Base-by-base conservation (phyloP, 2,113 vertebrate genomes). In the Forbesichthys agassizii region DNA sequence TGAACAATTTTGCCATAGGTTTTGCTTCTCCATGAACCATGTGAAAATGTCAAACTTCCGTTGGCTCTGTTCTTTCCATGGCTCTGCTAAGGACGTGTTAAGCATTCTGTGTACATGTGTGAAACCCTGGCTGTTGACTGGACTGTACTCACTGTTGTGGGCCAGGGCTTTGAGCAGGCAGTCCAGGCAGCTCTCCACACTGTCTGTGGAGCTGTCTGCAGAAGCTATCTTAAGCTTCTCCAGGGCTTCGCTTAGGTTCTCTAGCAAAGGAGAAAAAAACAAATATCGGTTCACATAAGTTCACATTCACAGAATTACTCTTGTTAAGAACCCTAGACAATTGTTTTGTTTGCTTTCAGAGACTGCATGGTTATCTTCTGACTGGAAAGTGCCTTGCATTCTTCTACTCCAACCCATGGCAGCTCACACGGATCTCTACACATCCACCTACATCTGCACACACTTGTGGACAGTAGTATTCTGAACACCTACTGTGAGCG, bases 201-300 rank as follows among this genome's bases (percentile, higher is more conserved):
- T 94, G 90, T 95, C 96, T 16, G 93, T 85, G 69, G 93, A 81
- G 77, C 89, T 92, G 88, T 96, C 95, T 66, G 88, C 88, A 13
- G 93, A 93, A 16, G 93, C 94, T 71, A 99, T 92, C 93, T 98
- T 98, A 92, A 99, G 93, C 72, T 95, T 97, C 91, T 96, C 95
- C 87, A 99, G 89, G 76, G 95, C 94, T 9, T 98, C 96, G 66
- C 92, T 96, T 82, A 99, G 91, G 92, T 96, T 95, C 87, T 98
- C 96, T 95, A 94, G 53, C 90, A 3, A 60, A 36, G 11, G 33
- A 42, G 57, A 68, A 77, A 68, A 68, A 81, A 62, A n/a, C 12
- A 12, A 11, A 47, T 12, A 54, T 79, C 12, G 75, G 48, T 57
- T 11, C 16, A 52, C 62, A 70, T 9, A 49, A 7, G 13, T 11